Base-by-base conservation (phyloP, 2,113 vertebrate species). In the Acanthisitta chloris region DNA sequence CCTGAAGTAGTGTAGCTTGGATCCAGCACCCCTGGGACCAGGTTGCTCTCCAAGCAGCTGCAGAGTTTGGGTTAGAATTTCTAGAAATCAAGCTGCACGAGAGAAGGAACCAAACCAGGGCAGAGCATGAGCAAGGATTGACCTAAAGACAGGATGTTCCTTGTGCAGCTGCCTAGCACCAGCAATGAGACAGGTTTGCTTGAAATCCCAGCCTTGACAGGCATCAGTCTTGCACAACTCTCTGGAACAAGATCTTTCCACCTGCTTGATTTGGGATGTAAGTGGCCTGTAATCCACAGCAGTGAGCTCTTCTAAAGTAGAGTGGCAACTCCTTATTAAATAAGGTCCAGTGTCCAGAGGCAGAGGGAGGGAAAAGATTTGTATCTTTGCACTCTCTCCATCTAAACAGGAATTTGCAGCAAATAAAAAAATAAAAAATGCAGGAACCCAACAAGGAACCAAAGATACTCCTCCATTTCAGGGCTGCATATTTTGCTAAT, bases 21-120 rank as follows among this genome's bases (percentile, higher is more conserved):
- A 58, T 42, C 33, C 25, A 74, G 10, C 46, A 62, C 8, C 55
- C 14, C 5, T 40, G 8, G 7, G 9, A 81, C 4, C 21, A 28
- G 55, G 21, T 40, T 0, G 0, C 5, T 69, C 61, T 65, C 19
- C 28, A 25, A 34, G 64, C 13, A 91, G 18, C 55, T 45, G 29
- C 0, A 0, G 65, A 42, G 14, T 62, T 66, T 38, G 28, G 7
- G 17, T 65, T 36, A 43, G 31, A 58, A 72, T 55, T 62, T 69
- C n/a, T 71, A 71, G 33, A 52, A 86, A 46, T 5, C 29, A 36
- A 15, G 12, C 61, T 90, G 77, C 17, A 12, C 34, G 64, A 33
- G 28, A 29, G 82, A 92, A 82, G 10, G 17, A 76, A 71, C 15
- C 4, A 59, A 64, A 82, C 28, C 6, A 43, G 7, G 3, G 6